phyloP scores from a whole-genome alignment of 2,888 invertebrate genomes.

The Amblyjoppa fuscipennis region DNA sequence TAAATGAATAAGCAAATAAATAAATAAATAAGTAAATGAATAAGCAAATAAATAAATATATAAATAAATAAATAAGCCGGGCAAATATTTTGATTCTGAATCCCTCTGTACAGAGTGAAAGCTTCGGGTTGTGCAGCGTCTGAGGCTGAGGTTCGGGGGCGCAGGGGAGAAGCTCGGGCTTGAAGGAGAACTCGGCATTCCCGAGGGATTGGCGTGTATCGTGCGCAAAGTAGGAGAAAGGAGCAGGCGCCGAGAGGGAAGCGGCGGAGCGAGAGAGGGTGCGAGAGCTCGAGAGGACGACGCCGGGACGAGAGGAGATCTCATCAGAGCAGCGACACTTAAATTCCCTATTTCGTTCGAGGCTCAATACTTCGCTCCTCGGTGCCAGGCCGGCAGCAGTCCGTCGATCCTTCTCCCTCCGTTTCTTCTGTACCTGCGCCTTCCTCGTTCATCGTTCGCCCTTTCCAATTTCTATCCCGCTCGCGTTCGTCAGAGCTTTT shows the following conservation, averaged over 20 bases:
- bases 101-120: slow-evolving; percentile 32
- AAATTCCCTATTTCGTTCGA: slow-evolving; percentile 81
- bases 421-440: slow-evolving; percentile 30
- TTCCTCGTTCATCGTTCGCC: slow-evolving; percentile 22
- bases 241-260: slow-evolving; percentile 48
- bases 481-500: slow-evolving; percentile 1
- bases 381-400: slow-evolving; percentile 64
- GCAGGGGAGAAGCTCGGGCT: slow-evolving; percentile 57
- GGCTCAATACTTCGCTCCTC: slow-evolving; percentile 75
- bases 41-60: too few relatives aligned
- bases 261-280: slow-evolving; percentile 40
- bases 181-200: slow-evolving; percentile 71
- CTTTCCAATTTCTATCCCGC: not conserved
- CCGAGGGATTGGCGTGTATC: slow-evolving; percentile 75
- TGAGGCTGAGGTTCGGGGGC: slow-evolving; percentile 32
- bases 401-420: slow-evolving; percentile 67
- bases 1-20: not conserved
- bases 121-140: slow-evolving; percentile 21
- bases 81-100: slow-evolving; percentile 18
- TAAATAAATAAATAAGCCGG: not conserved
- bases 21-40: not conserved
- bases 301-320: slow-evolving; percentile 71
- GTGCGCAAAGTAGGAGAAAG: slow-evolving; percentile 71
- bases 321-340: slow-evolving; percentile 80
- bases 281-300: slow-evolving; percentile 54